These are phyloP conservation scores for Toxotes jaculatrix DNA, from an alignment of 2,113 vertebrate genomes.

Conservation along the genomic window DNA sequence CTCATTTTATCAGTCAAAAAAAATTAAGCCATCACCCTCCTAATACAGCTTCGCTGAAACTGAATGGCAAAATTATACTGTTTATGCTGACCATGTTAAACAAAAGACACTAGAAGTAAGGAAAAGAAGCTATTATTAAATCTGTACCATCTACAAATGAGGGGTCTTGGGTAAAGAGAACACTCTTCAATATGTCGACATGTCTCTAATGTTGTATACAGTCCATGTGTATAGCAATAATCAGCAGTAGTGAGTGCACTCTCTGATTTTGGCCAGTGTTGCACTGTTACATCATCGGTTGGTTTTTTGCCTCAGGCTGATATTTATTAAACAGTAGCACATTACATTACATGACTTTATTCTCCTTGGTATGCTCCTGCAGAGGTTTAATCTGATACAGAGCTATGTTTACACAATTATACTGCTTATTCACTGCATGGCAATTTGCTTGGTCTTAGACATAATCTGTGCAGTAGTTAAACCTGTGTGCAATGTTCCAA, in stretches of 20 bases:
- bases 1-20: not conserved
- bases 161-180: not conserved
- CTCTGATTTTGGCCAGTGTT: not conserved
- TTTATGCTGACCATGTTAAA: not conserved
- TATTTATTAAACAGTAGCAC: constrained; percentile 26
- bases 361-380: not conserved
- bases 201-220: not conserved
- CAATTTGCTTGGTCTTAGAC: not conserved
- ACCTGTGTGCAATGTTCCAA: not conserved
- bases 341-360: not conserved
- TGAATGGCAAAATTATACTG: not conserved
- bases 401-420: not conserved
- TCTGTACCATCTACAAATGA: not conserved
- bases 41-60: not conserved
- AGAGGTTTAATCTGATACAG: not conserved
- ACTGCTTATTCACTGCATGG: not conserved
- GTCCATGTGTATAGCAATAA: not conserved
- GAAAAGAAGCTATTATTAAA: not conserved
- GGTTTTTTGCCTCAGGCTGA: constrained; percentile 7
- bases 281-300: not conserved
- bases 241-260: not conserved
- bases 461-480: not conserved
- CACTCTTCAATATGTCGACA: not conserved
- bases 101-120: not conserved
- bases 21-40: not conserved